Conservation (phyloP, 2,113 vertebrate species). For the Reinhardtius hippoglossoides region DNA sequence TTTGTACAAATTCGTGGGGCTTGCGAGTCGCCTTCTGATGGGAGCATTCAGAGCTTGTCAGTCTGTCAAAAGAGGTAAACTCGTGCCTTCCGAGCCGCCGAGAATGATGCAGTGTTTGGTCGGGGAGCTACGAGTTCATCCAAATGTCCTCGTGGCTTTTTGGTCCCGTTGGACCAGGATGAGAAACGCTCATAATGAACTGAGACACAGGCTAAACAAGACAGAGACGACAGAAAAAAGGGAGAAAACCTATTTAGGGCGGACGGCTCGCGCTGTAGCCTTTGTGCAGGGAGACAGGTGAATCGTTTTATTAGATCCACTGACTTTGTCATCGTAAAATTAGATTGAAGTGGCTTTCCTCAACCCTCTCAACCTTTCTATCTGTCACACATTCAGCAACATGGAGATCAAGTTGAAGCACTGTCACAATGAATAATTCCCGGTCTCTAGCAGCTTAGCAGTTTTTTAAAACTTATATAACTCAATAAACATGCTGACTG, state of each 20-base stretch:
- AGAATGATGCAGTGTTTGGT: neutral
- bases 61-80: conserved; percentile 32
- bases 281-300: neutral
- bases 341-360: conserved; percentile 1
- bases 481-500: neutral
- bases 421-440: neutral
- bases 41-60: conserved; percentile 38
- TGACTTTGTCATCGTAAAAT: conserved; percentile 1
- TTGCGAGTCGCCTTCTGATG: conserved; percentile 21
- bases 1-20: conserved; percentile 31
- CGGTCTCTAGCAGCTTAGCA: neutral
- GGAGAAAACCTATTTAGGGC: neutral
- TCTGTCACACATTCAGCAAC: conserved; percentile 9
- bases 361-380: neutral
- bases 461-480: neutral
- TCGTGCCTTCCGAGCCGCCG: conserved; percentile 4
- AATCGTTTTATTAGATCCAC: neutral
- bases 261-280: neutral
- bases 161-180: conserved; percentile 3
- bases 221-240: conserved; percentile 1
- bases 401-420: neutral
- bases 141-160: conserved; percentile 8
- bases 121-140: neutral
- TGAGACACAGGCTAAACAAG: conserved; percentile 14
- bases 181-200: conserved; percentile 20